Base-by-base conservation (phyloP, 2,113 vertebrate genomes). In the Apeltes quadracus region DNA sequence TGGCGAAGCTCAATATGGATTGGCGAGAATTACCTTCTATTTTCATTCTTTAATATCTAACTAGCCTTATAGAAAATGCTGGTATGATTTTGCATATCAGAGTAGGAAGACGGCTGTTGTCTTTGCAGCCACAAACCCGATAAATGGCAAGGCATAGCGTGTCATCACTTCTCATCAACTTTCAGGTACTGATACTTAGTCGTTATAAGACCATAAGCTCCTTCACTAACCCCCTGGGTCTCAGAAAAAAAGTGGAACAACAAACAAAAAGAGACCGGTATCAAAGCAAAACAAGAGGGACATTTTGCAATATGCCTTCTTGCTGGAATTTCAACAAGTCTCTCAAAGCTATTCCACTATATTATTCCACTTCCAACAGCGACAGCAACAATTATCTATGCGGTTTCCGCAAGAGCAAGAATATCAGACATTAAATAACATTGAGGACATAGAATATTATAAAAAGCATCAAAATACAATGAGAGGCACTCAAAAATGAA, bases 351-450 rank as follows among this genome's bases (percentile, higher is more conserved):
- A n/a, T n/a, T n/a, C n/a, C n/a, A n/a, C n/a, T n/a, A 32, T 22
- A 18, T 56, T n/a, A 15, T 41, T 46, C 22, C 16, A 18, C 29
- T 36, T 27, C 20, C 67, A 23, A 16, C 25, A 56, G 22, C 7
- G 27, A 29, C 6, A 39, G 61, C 23, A 62, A 43, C 41, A 58
- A 34, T 29, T n/a, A 2, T 22, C 48, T 29, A 20, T 20, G 25
- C 25, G 15, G 12, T 29, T 56, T 23, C n/a, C 58, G 50, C 25
- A 0, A 51, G 44, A 43, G 25, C 20, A 58, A 5, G 5, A 65
- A 71, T 23, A 41, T 72, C 25, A 50, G 18, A 50, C 50, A 13
- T 48, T 32, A 70, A 55, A 15, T n/a, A 12, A 57, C 57, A 43
- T 4, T 38, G 15, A 44, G 27, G 29, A 55, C 4, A 43, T 29